Base-by-base conservation (phyloP, 1,140 invertebrate species). In the Eumaeus atala region DNA sequence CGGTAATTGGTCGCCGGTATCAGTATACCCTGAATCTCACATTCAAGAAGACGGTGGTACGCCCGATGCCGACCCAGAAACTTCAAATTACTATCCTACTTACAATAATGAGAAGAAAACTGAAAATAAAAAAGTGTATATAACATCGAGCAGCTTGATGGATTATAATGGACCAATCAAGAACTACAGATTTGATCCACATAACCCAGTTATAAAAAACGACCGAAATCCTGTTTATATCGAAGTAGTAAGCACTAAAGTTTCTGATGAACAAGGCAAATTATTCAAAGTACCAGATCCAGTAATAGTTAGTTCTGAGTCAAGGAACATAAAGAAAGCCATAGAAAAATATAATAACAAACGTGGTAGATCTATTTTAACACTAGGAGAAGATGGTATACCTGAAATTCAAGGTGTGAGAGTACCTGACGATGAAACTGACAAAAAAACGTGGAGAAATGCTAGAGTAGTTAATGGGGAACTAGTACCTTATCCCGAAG, bases 381-480 rank as follows among this genome's bases (percentile, higher is more conserved):
- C 89, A 14, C 66, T 94, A 0, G 93, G 92, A 44, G 77, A 85
- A 4, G 92, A 94, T 68, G 93, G 93, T 0, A 92, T 93, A 40
- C 93, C 93, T 0, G 90, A 95, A 28, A 93, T 96, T 33, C 92
- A 94, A 52, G 95, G 95, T 0, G 89, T 94, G 1, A 89, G 94
- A 52, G 91, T 95, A 14, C 94, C 95, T 0, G 95, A 96, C 64
- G 93, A 95, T 53, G 93, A 94, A 44, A 91, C 91, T 44, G 95
- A 96, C 66, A 92, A 92, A 54, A 92, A 94, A 69, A 92, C 91
- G 1, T 96, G 94, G 94, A 89, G 95, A 48, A 96, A 96, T 80
- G 95, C 95, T 0, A 85, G 95, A 56, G 94, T 96, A 1, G 94
- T 96, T 18, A 95, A 96, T 66, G 93, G 93, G 42, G 91, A 93